Base-by-base conservation (phyloP, 2,113 vertebrate genomes). In the Rhinolophus ferrumequinum region DNA sequence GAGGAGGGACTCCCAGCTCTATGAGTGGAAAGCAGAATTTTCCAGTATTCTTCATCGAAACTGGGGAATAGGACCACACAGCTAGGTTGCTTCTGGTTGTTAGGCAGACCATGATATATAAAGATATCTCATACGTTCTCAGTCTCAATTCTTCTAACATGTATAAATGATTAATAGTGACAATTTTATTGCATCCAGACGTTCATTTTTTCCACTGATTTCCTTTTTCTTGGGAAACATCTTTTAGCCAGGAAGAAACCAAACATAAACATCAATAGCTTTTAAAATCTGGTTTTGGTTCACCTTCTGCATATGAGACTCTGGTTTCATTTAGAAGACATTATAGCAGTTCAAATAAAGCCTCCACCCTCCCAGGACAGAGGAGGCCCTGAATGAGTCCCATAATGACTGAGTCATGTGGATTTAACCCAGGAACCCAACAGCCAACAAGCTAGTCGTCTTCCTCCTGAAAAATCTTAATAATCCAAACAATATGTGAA, bases 401-500 rank as follows among this genome's bases (percentile, higher is more conserved):
- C 24, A 41, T n/a, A 35, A 66, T 54, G 88, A 76, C 75, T 44
- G 73, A 93, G 76, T 86, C 94, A 93, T 62, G 35, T 52, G 66
- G 22, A 72, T 64, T 72, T 76, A 75, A 83, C 54, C 22, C 80
- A 90, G 75, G 33, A 87, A 88, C 16, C 66, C 30, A 38, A 90
- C 10, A 52, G 67, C 26, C 73, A 58, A 24, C 14, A 70, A 84
- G 41, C 47, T 91, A 87, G 75, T 62, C 52, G 19, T 88, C 47
- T 88, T 82, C 21, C 33, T 66, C 88, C 26, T 33, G 56, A 90
- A 94, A 91, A 95, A 64, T 92, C 54, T 87, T 90, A 96, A 69
- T 58, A 91, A 90, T 90, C 10, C 52, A 82, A 93, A 90, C 80
- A 95, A 73, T 89, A 95, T 81, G 85, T 88, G 60, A 95, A 97